Percentiles rank a stretch among this genome's conserved stretches.
Evolutionary conservation across 2,888 invertebrate species (phyloP).

Genomic region (Hirtodrosophila alboralis): DNA sequence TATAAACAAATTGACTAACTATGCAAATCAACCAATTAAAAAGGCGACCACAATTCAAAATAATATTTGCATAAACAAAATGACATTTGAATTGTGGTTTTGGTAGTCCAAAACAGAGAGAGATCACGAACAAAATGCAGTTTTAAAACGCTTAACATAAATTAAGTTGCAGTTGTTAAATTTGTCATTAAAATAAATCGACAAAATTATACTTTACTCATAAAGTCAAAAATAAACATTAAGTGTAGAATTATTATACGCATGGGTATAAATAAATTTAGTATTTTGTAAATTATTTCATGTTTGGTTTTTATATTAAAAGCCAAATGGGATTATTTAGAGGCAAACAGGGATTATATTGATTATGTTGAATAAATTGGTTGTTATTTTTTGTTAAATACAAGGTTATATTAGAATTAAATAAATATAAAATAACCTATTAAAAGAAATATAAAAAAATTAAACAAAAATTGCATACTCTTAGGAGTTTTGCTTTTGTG

Average conservation of each 20-base stretch:
- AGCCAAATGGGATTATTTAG: too few species aligned
- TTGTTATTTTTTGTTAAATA: too few species aligned
- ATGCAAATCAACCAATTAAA: conserved; percentile 33
- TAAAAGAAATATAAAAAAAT: too few species aligned
- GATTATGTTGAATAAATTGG: too few species aligned
- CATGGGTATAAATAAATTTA: background rate
- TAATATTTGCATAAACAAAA: conserved; percentile 48
- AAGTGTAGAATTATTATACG: background rate
- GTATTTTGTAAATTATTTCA: too few species aligned
- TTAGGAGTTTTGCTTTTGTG: too few species aligned
- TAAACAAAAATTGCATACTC: too few species aligned
- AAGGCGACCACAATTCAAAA: conserved; percentile 43
- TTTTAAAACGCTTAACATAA: conserved; percentile 33
- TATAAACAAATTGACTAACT: conserved; percentile 17
- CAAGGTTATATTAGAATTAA: too few species aligned
- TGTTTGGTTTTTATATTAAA: too few species aligned
- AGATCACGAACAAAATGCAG: conserved; percentile 4
- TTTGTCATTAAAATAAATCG: conserved; percentile 7
- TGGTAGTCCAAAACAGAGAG: conserved; percentile 6
- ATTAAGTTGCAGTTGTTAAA: conserved; percentile 17
- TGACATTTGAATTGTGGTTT: conserved; percentile 28
- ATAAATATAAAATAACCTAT: too few species aligned
- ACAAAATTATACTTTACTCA: too few species aligned
- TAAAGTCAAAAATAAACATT: conserved; percentile 9
- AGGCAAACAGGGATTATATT: too few species aligned